Percentiles rank a stretch among this genome's conserved stretches.
These are phyloP conservation scores for Ochropleura plecta DNA, from an alignment of 2,888 invertebrate species.

Conservation along the genomic window DNA sequence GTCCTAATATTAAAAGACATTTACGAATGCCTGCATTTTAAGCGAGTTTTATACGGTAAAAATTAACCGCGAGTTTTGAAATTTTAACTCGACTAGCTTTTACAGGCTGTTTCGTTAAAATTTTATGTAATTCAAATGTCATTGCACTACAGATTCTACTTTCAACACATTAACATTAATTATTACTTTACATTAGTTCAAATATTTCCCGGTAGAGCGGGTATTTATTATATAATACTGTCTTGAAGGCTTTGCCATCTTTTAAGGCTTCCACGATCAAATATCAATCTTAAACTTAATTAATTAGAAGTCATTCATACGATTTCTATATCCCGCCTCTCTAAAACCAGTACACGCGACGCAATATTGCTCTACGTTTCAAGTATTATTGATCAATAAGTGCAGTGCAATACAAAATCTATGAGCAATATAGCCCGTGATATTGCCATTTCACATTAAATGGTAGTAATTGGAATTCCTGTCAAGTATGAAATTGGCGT, in stretches of 20 bases:
- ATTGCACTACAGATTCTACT: not conserved
- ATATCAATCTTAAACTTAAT: not conserved
- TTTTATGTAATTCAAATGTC: conserved; percentile 9
- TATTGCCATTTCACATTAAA: conserved; percentile 75
- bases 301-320: conserved; percentile 2
- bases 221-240: not conserved
- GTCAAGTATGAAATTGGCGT: conserved; percentile 81
- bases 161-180: not conserved
- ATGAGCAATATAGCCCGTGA: conserved; percentile 48
- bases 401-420: conserved; percentile 54
- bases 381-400: conserved; percentile 59
- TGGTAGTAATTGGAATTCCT: conserved; percentile 81
- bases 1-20: conserved; percentile 53
- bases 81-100: not conserved
- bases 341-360: conserved; percentile 33
- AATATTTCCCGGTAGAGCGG: not conserved
- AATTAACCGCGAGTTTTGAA: not conserved
- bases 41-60: conserved; percentile 21
- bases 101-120: conserved; percentile 14
- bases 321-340: conserved; percentile 4
- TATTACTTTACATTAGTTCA: not conserved
- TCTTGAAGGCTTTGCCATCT: not conserved
- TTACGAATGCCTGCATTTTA: conserved; percentile 39
- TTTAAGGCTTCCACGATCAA: not conserved
- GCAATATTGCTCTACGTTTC: conserved; percentile 30